Evolutionary conservation across 2,888 invertebrate species (phyloP).

Genomic region (Phrixothrix hirtus): DNA sequence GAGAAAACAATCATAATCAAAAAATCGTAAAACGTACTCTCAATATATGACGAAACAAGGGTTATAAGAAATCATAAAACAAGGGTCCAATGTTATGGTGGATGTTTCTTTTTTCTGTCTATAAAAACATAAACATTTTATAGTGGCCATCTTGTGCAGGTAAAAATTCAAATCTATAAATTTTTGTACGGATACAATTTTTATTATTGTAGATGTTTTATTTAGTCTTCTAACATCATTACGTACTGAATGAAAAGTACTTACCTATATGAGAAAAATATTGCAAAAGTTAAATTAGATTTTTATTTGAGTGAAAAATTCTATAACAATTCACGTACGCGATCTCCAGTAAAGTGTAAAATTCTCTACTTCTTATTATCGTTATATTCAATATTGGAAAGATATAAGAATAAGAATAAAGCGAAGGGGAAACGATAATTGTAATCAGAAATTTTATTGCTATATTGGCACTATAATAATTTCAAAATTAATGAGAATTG

Average conservation of each 20-base stretch:
- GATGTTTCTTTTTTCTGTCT: constrained; percentile 25
- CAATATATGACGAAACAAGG: constrained; percentile 32
- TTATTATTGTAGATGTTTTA: too few relatives aligned
- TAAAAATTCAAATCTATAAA: constrained; percentile 17
- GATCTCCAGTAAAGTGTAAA: constrained; percentile 11
- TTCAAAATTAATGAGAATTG: too few relatives aligned
- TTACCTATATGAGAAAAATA: constrained; percentile 8
- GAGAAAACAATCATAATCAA: constrained; percentile 32
- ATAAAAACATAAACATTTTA: constrained; percentile 30
- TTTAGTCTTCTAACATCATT: constrained; percentile 1
- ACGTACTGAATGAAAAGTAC: constrained; percentile 5
- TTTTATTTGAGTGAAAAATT: constrained; percentile 17
- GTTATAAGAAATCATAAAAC: constrained; percentile 34
- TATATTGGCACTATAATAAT: too few relatives aligned
- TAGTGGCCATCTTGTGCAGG: constrained; percentile 29
- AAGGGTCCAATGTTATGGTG: constrained; percentile 31
- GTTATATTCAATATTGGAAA: constrained; percentile 19
- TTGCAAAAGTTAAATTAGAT: constrained; percentile 18
- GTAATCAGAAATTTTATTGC: too few relatives aligned
- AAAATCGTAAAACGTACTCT: constrained; percentile 32
- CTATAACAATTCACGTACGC: constrained; percentile 4
- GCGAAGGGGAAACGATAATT: too few relatives aligned
- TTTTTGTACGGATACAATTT: neutral
- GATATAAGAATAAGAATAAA: too few relatives aligned
- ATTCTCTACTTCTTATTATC: constrained; percentile 15